Conservation (phyloP, 2,888 invertebrate genomes). For the Lysandra bellargus region DNA sequence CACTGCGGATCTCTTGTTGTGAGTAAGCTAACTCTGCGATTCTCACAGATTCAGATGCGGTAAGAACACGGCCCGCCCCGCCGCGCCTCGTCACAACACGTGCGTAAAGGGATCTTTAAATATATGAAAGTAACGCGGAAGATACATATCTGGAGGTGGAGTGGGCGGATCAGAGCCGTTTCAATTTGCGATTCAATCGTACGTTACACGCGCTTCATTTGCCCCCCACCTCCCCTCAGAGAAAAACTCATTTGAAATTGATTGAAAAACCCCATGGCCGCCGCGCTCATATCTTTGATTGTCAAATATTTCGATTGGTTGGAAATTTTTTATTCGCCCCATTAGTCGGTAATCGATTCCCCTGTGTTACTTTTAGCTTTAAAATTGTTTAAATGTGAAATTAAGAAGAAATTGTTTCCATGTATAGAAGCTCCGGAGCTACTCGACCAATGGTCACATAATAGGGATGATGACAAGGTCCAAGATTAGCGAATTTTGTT, state of each 20-base stretch:
- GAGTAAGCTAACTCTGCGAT: no score
- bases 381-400: no score
- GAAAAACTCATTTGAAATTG: constrained; percentile 15
- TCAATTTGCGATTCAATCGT: constrained; percentile 17
- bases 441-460: no score
- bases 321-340: neutral
- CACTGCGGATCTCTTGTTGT: no score
- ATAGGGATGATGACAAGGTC: no score
- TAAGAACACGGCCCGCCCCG: no score
- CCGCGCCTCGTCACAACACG: no score
- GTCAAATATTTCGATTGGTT: constrained; percentile 11
- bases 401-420: no score
- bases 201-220: constrained; percentile 14
- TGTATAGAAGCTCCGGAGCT: no score
- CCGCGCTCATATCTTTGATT: constrained; percentile 1
- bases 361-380: no score
- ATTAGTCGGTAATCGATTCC: neutral
- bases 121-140: neutral
- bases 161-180: neutral
- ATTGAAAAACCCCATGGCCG: constrained; percentile 8
- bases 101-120: neutral
- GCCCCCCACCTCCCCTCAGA: neutral
- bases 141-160: neutral
- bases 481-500: no score
- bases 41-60: no score